These are phyloP conservation scores for Porites lutea DNA, from an alignment of 64 coral and sea anemone genomes.

Conservation along the genomic window DNA sequence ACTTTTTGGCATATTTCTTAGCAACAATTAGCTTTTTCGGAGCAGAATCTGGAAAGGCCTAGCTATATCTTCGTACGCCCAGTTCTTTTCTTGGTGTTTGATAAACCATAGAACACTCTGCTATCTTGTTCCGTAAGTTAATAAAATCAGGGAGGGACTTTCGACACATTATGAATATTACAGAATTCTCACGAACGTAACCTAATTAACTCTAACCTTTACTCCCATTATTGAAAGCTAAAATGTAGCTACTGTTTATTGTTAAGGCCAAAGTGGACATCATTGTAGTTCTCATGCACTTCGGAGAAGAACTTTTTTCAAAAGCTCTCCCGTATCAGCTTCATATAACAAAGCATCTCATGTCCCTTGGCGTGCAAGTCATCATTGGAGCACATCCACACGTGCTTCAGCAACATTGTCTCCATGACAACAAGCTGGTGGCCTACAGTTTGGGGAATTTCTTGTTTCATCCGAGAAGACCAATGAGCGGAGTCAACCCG, in stretches of 20 bases:
- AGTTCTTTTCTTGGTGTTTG: no score
- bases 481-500: not conserved
- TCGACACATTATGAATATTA: no score
- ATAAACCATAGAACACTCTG: no score
- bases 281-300: slow-evolving; percentile 37
- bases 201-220: no score
- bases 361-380: slow-evolving; percentile 26
- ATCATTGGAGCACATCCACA: slow-evolving; percentile 28
- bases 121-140: no score
- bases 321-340: not conserved
- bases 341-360: not conserved
- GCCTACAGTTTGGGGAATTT: slow-evolving; percentile 31
- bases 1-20: no score
- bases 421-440: not conserved
- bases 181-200: no score
- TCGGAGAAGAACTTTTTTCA: not conserved
- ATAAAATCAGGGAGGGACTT: no score
- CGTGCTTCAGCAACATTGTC: slow-evolving; percentile 6
- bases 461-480: not conserved
- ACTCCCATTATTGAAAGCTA: no score
- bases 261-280: slow-evolving; percentile 29
- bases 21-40: no score
- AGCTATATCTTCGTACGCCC: no score
- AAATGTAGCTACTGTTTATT: not conserved
- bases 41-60: no score